These are phyloP conservation scores for Eleginops maclovinus DNA, from an alignment of 2,113 vertebrate species.

Conservation along the genomic window DNA sequence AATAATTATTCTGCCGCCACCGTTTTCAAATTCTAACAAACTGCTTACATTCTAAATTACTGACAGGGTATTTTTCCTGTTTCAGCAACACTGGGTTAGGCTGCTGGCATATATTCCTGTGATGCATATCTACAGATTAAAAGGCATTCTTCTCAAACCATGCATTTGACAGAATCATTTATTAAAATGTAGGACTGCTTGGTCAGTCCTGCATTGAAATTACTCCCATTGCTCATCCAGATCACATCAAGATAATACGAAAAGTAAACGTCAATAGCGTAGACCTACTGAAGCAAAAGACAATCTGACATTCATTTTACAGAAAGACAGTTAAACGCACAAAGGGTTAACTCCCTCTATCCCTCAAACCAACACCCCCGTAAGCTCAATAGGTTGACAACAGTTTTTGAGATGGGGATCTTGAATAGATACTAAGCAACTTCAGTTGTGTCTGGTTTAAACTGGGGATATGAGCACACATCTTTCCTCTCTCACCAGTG, in stretches of 20 bases:
- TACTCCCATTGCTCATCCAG: slow-evolving; percentile 70
- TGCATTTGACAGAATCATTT: slow-evolving; percentile 77
- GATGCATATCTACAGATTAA: slow-evolving; percentile 77
- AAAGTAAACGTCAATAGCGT: slow-evolving; percentile 61
- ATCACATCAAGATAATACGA: slow-evolving; percentile 67
- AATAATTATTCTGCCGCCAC: slow-evolving; percentile 79
- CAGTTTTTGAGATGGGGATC: slow-evolving; percentile 11
- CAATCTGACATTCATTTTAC: slow-evolving; percentile 41
- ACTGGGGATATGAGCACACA: slow-evolving; percentile 1
- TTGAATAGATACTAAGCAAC: neutral
- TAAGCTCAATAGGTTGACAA: slow-evolving; percentile 29
- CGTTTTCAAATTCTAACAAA: slow-evolving; percentile 74
- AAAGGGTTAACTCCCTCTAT: slow-evolving; percentile 22
- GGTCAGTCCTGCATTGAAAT: slow-evolving; percentile 70
- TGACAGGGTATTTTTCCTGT: slow-evolving; percentile 73
- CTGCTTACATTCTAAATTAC: slow-evolving; percentile 77
- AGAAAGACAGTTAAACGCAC: slow-evolving; percentile 29
- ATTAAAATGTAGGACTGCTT: slow-evolving; percentile 79
- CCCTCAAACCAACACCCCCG: no score
- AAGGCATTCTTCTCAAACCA: slow-evolving; percentile 77
- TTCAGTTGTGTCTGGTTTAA: slow-evolving; percentile 14
- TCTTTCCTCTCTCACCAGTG: no score
- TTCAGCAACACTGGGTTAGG: slow-evolving; percentile 66
- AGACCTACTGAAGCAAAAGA: slow-evolving; percentile 53
- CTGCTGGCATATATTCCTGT: slow-evolving; percentile 73